Percentiles rank a stretch among this genome's conserved stretches.
Evolutionary conservation across 2,797 vertebrate species (phyloP).

Genomic region (Triplophysa yarkandensis): DNA sequence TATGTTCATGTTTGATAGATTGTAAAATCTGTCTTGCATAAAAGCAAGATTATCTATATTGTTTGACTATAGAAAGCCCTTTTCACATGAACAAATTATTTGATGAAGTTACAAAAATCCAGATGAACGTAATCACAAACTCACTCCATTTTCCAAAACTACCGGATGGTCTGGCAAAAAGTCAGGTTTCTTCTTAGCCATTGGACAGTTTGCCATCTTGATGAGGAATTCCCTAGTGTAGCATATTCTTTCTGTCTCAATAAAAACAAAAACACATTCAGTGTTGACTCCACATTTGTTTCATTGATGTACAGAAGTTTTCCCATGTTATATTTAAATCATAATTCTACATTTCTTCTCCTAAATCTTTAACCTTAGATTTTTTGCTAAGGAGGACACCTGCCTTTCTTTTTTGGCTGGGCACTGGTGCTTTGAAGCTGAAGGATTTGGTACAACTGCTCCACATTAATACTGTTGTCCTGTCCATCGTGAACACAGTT

Average conservation of each 20-base stretch:
- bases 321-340: neutral
- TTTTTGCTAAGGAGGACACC: neutral
- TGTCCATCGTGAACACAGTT: slow-evolving; percentile 55
- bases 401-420: slow-evolving; percentile 50
- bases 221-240: slow-evolving; percentile 79
- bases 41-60: too few species aligned
- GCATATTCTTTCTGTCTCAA: slow-evolving; percentile 68
- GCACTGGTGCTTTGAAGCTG: slow-evolving; percentile 62
- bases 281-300: neutral
- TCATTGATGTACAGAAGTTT: neutral
- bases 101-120: neutral
- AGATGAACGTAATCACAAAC: slow-evolving; percentile 24
- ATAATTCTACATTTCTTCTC: neutral
- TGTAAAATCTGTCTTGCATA: too few species aligned
- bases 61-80: neutral
- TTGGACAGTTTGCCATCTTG: slow-evolving; percentile 70
- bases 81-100: neutral
- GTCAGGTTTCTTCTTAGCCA: slow-evolving; percentile 74
- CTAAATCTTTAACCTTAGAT: neutral
- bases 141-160: slow-evolving; percentile 72
- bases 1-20: neutral
- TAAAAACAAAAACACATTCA: neutral
- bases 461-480: slow-evolving; percentile 63
- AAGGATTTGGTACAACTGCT: slow-evolving; percentile 72
- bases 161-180: slow-evolving; percentile 78